Conservation (phyloP, 1,140 invertebrate species). For the Brachystomella parvula region DNA sequence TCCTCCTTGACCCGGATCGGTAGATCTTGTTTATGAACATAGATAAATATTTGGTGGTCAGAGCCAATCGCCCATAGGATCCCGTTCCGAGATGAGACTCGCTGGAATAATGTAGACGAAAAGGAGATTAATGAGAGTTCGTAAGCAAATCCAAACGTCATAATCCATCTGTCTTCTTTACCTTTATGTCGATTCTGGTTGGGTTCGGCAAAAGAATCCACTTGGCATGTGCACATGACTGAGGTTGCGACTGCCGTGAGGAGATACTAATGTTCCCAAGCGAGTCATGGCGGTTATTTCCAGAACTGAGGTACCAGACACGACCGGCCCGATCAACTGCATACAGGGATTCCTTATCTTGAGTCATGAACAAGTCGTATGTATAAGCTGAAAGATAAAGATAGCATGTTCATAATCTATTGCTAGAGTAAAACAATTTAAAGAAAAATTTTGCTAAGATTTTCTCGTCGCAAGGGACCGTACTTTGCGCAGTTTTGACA, state of each 20-base stretch:
- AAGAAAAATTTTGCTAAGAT: too few relatives aligned
- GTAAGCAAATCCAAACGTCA: neutral
- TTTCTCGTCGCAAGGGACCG: too few relatives aligned
- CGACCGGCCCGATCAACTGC: conserved; percentile 21
- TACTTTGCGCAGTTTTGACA: too few relatives aligned
- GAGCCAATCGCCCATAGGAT: conserved; percentile 85
- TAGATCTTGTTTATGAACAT: conserved; percentile 77
- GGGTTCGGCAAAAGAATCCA: conserved; percentile 23
- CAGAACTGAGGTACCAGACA: conserved; percentile 18
- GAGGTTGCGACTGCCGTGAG: neutral
- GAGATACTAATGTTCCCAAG: neutral
- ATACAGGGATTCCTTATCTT: conserved; percentile 20
- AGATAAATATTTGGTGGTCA: conserved; percentile 83
- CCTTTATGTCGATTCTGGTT: conserved; percentile 27
- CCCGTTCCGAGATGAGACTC: conserved; percentile 69
- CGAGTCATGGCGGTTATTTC: neutral
- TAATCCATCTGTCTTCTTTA: neutral
- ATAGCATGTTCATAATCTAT: too few relatives aligned
- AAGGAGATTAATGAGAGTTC: conserved; percentile 24
- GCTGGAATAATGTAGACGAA: conserved; percentile 44
- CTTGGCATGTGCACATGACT: too few relatives aligned
- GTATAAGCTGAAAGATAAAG: too few relatives aligned
- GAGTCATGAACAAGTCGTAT: too few relatives aligned
- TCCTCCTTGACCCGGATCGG: conserved; percentile 82
- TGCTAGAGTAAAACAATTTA: too few relatives aligned